These are phyloP conservation scores for Caenorhabditis remanei DNA, from an alignment of 1,140 invertebrate genomes.

Conservation along the genomic window DNA sequence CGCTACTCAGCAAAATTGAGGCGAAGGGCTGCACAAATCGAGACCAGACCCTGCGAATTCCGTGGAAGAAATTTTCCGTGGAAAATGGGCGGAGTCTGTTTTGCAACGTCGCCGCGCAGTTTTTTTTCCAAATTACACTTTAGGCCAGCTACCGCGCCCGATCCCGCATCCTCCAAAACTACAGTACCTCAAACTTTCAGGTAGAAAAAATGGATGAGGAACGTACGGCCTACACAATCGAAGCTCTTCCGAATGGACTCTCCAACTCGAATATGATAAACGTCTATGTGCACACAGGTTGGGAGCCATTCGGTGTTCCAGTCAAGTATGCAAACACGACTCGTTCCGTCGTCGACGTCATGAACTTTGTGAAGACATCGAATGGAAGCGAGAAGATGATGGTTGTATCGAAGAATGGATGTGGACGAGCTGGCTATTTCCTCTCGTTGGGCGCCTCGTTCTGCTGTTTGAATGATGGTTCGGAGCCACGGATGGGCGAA, in stretches of 20 bases:
- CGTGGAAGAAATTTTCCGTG: too few relatives aligned
- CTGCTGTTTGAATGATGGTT: conserved; percentile 30
- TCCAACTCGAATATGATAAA: conserved; percentile 19
- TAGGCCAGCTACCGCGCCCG: too few relatives aligned
- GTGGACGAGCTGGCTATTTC: conserved; percentile 21
- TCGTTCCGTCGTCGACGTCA: conserved; percentile 39
- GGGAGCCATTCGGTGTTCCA: conserved; percentile 20
- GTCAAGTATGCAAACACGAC: conserved; percentile 36
- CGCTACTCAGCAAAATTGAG: too few relatives aligned
- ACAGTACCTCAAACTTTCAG: neutral
- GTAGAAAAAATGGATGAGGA: conserved; percentile 37
- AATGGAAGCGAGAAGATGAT: conserved; percentile 27
- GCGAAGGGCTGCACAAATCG: too few relatives aligned
- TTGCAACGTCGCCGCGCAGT: too few relatives aligned
- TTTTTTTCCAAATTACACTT: too few relatives aligned
- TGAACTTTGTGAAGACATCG: conserved; percentile 44
- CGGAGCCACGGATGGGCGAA: conserved; percentile 11
- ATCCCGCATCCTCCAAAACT: too few relatives aligned
- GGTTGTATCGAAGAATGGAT: conserved; percentile 39
- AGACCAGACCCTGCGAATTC: too few relatives aligned
- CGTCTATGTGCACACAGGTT: conserved; percentile 30
- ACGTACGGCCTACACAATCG: conserved; percentile 14
- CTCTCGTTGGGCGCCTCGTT: conserved; percentile 14
- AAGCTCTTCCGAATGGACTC: conserved; percentile 34
- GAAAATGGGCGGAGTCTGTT: too few relatives aligned